Conservation (phyloP, 2,888 invertebrate species). For the Pseudoips prasinana region DNA sequence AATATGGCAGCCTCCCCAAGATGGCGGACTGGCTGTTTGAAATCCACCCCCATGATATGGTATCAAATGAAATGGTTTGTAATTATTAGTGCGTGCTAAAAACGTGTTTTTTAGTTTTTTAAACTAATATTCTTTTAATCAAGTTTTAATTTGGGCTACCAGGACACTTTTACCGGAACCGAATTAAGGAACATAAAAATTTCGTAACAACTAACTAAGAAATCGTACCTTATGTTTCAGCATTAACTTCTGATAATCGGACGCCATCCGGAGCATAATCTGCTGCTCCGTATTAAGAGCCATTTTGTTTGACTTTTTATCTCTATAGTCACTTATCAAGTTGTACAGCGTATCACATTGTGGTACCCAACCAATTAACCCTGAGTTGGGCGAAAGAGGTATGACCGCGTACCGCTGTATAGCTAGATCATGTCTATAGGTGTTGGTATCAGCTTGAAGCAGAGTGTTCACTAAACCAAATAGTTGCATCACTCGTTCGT, state of each 20-base stretch:
- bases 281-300: slow-evolving; percentile 96
- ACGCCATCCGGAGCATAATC: slow-evolving; percentile 98
- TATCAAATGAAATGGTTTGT: no score
- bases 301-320: slow-evolving; percentile 94
- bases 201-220: no score
- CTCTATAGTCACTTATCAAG: slow-evolving; percentile 97
- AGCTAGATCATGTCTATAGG: slow-evolving; percentile 92
- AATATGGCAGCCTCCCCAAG: no score
- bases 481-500: slow-evolving; percentile 99
- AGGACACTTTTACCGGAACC: no score
- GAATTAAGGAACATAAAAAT: no score
- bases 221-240: slow-evolving; percentile 94
- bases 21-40: no score
- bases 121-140: no score
- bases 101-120: no score
- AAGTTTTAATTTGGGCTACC: no score
- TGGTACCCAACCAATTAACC: slow-evolving; percentile 99
- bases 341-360: slow-evolving; percentile 99
- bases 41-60: no score
- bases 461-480: slow-evolving; percentile 98
- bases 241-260: slow-evolving; percentile 97
- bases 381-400: slow-evolving; percentile 98
- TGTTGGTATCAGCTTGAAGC: slow-evolving; percentile 96
- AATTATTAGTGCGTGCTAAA: no score
- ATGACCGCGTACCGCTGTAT: slow-evolving; percentile 97